Conservation (phyloP, 2,888 invertebrate species). For the Leistus spinibarbis region DNA sequence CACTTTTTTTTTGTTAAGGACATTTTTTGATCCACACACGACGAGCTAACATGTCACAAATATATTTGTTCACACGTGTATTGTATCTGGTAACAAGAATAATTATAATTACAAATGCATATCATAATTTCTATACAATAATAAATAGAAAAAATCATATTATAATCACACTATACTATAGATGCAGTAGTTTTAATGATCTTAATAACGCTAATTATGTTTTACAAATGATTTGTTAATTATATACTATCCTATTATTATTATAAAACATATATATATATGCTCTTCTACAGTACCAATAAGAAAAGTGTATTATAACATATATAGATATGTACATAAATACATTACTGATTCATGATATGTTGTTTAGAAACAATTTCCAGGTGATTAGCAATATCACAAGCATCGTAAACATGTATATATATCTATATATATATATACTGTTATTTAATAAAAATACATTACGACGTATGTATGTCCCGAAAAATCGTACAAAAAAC, state of each 20-base stretch:
- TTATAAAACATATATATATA: background rate
- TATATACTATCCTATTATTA: background rate
- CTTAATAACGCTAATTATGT: background rate
- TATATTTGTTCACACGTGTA: too few relatives aligned
- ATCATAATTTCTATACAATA: background rate
- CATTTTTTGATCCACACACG: too few relatives aligned
- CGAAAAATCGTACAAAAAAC: background rate
- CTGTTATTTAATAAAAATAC: background rate
- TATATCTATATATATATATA: background rate
- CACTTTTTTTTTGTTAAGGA: too few relatives aligned
- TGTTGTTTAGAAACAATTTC: background rate
- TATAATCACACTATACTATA: too few relatives aligned
- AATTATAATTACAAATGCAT: too few relatives aligned
- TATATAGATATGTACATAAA: too few relatives aligned
- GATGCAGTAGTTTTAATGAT: too few relatives aligned
- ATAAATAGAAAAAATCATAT: background rate
- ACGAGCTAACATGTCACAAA: too few relatives aligned
- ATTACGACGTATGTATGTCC: background rate
- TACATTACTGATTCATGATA: too few relatives aligned
- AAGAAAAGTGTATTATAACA: too few relatives aligned
- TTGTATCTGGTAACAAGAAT: too few relatives aligned
- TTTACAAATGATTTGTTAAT: background rate
- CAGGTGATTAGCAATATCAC: background rate
- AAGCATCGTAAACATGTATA: background rate
- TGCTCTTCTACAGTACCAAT: background rate